A percentile compares a stretch with the other conserved stretches of the same genome.
Conservation (phyloP, 2,888 invertebrate genomes). For the Carterocephalus palaemon region DNA sequence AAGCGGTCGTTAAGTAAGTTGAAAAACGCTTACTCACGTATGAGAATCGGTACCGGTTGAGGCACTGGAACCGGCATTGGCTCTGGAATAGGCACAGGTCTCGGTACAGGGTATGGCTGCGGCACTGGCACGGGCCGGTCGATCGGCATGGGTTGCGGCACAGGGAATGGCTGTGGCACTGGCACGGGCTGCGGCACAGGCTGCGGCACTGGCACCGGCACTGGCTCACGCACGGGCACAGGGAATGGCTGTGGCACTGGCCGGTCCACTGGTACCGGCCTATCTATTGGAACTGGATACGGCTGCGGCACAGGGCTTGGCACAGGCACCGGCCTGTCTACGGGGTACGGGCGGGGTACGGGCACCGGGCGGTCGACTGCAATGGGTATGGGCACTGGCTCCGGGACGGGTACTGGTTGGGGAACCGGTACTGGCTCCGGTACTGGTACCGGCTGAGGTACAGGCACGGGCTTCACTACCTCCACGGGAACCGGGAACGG, state of each 20-base stretch:
- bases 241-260: conserved; percentile 32
- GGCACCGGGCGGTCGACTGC: conserved; percentile 25
- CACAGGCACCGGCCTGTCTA: not conserved
- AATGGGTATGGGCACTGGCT: conserved; percentile 38
- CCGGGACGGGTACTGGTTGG: conserved; percentile 22
- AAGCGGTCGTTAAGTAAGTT: too few relatives aligned
- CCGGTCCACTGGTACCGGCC: not conserved
- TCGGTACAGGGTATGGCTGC: conserved; percentile 29
- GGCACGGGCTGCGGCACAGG: conserved; percentile 6
- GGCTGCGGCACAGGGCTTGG: not conserved
- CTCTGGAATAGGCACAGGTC: conserved; percentile 42
- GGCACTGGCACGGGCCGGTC: conserved; percentile 28
- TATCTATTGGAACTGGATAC: not conserved
- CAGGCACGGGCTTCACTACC: not conserved
- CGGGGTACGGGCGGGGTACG: not conserved
- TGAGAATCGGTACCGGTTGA: conserved; percentile 33
- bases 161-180: conserved; percentile 19
- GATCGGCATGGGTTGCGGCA: conserved; percentile 28
- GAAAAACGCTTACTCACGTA: not conserved
- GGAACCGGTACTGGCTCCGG: conserved; percentile 56
- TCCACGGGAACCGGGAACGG: not conserved
- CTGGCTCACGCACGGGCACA: conserved; percentile 47
- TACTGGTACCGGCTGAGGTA: conserved; percentile 47
- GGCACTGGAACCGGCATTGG: conserved; percentile 42
- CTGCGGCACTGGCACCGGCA: conserved; percentile 24